Evolutionary conservation across 2,888 invertebrate genomes (phyloP).

Genomic region (Rhagium mordax): DNA sequence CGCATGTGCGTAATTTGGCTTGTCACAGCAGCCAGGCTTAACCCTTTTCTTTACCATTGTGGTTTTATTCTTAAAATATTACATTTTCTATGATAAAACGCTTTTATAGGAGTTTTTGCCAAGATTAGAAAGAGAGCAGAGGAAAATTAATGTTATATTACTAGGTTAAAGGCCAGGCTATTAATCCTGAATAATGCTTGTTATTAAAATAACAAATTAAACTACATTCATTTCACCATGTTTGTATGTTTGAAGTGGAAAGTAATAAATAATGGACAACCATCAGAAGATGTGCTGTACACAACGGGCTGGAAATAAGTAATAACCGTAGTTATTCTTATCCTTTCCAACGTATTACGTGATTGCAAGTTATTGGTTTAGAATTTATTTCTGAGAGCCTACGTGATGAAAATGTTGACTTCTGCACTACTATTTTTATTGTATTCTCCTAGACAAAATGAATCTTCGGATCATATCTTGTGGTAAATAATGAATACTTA

Average conservation of each 20-base stretch:
- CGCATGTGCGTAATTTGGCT: too few species aligned
- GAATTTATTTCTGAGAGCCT: constrained; percentile 26
- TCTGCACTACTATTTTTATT: constrained; percentile 14
- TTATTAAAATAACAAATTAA: not conserved
- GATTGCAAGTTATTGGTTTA: constrained; percentile 33
- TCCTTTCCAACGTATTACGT: constrained; percentile 26
- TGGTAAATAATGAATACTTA: not conserved
- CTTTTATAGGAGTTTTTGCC: not conserved
- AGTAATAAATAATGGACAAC: constrained; percentile 22
- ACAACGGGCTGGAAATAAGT: constrained; percentile 16
- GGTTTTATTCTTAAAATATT: not conserved
- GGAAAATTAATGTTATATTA: not conserved
- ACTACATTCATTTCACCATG: not conserved
- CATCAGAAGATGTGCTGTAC: not conserved
- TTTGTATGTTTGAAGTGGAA: constrained; percentile 4
- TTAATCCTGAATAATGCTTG: not conserved
- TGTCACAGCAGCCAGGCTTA: too few species aligned
- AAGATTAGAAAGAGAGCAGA: not conserved
- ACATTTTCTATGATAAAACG: not conserved
- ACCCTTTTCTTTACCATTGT: too few species aligned
- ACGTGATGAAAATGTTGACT: constrained; percentile 21
- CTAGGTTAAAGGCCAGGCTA: not conserved
- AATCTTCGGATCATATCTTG: not conserved
- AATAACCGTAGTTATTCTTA: constrained; percentile 33
- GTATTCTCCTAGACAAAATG: not conserved